Conservation (phyloP, 2,888 invertebrate species). For the Helicoverpa assulta region DNA sequence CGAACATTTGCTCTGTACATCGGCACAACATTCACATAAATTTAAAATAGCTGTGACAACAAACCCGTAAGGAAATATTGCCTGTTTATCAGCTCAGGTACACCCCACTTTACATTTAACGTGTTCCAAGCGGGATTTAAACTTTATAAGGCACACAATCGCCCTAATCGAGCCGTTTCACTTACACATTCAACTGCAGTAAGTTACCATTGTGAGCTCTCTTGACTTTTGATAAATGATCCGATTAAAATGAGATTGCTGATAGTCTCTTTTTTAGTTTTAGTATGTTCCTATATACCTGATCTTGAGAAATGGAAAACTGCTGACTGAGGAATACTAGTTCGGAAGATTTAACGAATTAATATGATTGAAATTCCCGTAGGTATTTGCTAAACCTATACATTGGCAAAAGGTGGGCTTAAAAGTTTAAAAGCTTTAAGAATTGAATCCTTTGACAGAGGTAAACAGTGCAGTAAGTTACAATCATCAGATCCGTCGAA, state of each 20-base stretch:
- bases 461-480: constrained; percentile 72
- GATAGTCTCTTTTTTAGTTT: constrained; percentile 60
- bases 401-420: constrained; percentile 2
- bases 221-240: constrained; percentile 64
- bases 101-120: constrained; percentile 50
- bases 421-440: constrained; percentile 6
- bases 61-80: constrained; percentile 57
- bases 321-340: constrained; percentile 41
- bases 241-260: constrained; percentile 62
- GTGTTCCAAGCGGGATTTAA: constrained; percentile 54
- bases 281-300: constrained; percentile 44
- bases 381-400: constrained; percentile 17
- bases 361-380: constrained; percentile 25
- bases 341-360: constrained; percentile 31
- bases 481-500: constrained; percentile 76
- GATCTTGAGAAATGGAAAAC: constrained; percentile 47
- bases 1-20: constrained; percentile 67
- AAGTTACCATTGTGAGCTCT: constrained; percentile 60
- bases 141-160: constrained; percentile 60
- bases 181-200: constrained; percentile 59
- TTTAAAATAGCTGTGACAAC: constrained; percentile 61
- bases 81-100: constrained; percentile 61
- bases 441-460: constrained; percentile 46
- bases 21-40: constrained; percentile 62
- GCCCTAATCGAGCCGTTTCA: constrained; percentile 55